A percentile compares a stretch with the other conserved stretches of the same genome.
These are phyloP conservation scores for Lycaena phlaeas DNA, from an alignment of 2,888 invertebrate genomes.

Conservation along the genomic window DNA sequence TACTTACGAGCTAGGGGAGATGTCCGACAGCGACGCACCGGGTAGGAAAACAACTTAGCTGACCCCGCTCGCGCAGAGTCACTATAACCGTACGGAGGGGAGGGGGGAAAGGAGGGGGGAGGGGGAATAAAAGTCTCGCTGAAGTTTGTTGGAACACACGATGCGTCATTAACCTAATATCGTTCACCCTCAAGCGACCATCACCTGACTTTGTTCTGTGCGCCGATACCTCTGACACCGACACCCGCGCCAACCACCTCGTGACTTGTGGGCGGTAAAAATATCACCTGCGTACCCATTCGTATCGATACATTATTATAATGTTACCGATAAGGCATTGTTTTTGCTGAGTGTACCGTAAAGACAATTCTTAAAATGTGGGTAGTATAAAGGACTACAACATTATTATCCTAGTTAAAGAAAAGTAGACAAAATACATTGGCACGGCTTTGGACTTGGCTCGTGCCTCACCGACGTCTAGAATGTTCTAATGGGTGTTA, in stretches of 20 bases:
- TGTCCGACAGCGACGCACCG: constrained; percentile 35
- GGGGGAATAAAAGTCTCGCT: constrained; percentile 47
- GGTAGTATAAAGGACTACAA: not conserved
- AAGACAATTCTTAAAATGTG: not conserved
- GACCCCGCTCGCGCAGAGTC: constrained; percentile 24
- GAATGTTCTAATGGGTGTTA: no score
- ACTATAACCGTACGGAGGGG: constrained; percentile 23
- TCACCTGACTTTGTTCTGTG: constrained; percentile 45
- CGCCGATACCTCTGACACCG: constrained; percentile 29
- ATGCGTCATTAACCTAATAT: constrained; percentile 57
- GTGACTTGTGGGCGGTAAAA: no score
- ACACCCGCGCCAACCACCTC: constrained; percentile 15
- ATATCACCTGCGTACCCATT: no score
- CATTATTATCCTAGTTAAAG: not conserved
- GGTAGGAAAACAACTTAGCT: constrained; percentile 33
- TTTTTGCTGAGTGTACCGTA: constrained; percentile 1
- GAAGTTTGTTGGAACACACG: constrained; percentile 62
- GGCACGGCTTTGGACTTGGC: constrained; percentile 4
- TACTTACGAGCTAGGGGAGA: constrained; percentile 49
- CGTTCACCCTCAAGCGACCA: constrained; percentile 24
- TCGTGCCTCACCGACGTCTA: constrained; percentile 19
- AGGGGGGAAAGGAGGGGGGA: constrained; percentile 19
- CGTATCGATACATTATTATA: no score
- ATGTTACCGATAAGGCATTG: not conserved
- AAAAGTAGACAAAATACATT: not conserved